Evolutionary conservation across 2,888 invertebrate species (phyloP).

Genomic region (Conchocele bisecta): DNA sequence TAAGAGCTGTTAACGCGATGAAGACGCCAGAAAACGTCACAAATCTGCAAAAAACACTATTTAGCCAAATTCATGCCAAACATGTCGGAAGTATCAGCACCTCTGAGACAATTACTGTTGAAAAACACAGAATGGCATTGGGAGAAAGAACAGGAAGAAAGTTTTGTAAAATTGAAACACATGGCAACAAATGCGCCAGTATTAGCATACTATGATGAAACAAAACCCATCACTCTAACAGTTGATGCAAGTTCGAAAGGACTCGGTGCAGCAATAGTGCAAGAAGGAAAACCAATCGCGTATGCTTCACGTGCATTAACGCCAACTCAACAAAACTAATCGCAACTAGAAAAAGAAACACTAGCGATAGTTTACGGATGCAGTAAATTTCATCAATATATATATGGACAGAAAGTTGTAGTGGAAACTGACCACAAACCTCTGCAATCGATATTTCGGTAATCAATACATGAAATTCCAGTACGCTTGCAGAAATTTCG

Average conservation of each 20-base stretch:
- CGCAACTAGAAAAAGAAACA: slow-evolving; percentile 29
- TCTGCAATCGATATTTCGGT: slow-evolving; percentile 8
- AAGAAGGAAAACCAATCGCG: slow-evolving; percentile 46
- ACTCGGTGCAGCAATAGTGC: slow-evolving; percentile 52
- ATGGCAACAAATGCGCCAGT: slow-evolving; percentile 43
- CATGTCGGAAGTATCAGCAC: slow-evolving; percentile 8
- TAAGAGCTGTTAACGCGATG: slow-evolving; percentile 29
- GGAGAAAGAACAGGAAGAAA: slow-evolving; percentile 41
- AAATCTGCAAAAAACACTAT: slow-evolving; percentile 28
- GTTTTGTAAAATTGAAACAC: slow-evolving; percentile 54
- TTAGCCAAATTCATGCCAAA: slow-evolving; percentile 17
- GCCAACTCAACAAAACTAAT: slow-evolving; percentile 11
- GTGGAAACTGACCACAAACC: slow-evolving; percentile 42
- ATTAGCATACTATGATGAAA: slow-evolving; percentile 44
- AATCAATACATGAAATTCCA: slow-evolving; percentile 29
- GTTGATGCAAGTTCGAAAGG: slow-evolving; percentile 62
- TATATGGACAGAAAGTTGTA: slow-evolving; percentile 14
- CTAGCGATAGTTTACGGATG: slow-evolving; percentile 28
- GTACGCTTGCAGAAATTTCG: slow-evolving; percentile 20
- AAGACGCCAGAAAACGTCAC: slow-evolving; percentile 14
- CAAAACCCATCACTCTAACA: slow-evolving; percentile 22
- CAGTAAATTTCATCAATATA: slow-evolving; percentile 30
- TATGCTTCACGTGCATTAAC: slow-evolving; percentile 30
- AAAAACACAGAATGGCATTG: slow-evolving; percentile 36
- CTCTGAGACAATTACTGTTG: slow-evolving; percentile 5